Conservation (phyloP, 2,888 invertebrate species). For the Pseudeuparius sepicola region DNA sequence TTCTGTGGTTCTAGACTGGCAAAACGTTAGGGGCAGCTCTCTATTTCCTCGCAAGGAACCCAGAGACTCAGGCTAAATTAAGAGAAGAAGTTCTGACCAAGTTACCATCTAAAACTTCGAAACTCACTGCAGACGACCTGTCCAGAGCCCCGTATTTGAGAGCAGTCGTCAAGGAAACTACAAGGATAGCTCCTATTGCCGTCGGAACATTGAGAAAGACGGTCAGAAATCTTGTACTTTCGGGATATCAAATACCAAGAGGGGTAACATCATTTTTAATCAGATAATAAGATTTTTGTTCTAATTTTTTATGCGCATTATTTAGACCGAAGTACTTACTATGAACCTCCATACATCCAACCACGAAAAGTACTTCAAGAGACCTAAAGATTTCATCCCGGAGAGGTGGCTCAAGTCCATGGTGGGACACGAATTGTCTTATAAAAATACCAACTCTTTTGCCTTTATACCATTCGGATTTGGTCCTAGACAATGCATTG, state of each 20-base stretch:
- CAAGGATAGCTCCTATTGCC: constrained; percentile 36
- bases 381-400: constrained; percentile 29
- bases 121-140: constrained; percentile 35
- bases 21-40: constrained; percentile 38
- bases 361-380: constrained; percentile 19
- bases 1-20: constrained; percentile 39
- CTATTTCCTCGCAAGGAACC: constrained; percentile 39
- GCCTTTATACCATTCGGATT: constrained; percentile 57
- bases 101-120: constrained; percentile 29
- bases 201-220: constrained; percentile 26
- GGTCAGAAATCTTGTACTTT: constrained; percentile 32
- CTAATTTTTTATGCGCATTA: constrained; percentile 5
- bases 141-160: constrained; percentile 43
- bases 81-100: constrained; percentile 34
- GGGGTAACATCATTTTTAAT: constrained; percentile 29
- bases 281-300: not conserved
- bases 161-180: constrained; percentile 55
- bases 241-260: constrained; percentile 36
- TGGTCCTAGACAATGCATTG: constrained; percentile 58
- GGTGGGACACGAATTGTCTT: constrained; percentile 22
- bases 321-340: constrained; percentile 22
- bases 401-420: constrained; percentile 30
- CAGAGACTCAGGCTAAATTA: constrained; percentile 37
- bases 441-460: constrained; percentile 43
- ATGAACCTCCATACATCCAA: constrained; percentile 14